Evolutionary conservation across 2,888 invertebrate species (phyloP).

Genomic region (Phalera bucephala): DNA sequence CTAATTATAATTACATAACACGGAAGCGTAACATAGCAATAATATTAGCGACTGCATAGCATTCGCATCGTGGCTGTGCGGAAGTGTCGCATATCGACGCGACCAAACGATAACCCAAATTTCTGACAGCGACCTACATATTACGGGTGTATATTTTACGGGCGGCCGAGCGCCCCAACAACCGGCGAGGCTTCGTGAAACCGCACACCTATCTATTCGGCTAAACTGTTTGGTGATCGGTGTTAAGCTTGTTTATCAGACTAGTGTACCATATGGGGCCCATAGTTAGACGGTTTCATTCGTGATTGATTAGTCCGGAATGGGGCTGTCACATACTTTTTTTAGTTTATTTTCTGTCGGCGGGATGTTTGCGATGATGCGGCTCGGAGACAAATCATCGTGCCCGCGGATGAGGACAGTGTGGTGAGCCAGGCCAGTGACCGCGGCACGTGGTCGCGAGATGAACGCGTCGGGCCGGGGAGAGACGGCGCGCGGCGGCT

Average conservation of each 20-base stretch:
- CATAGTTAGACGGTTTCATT: conserved; percentile 1
- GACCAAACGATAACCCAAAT: conserved; percentile 79
- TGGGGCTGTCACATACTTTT: not conserved
- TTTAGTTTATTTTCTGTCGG: not conserved
- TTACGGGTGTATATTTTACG: conserved; percentile 62
- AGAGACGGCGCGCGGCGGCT: conserved; percentile 81
- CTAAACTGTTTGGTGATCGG: conserved; percentile 44
- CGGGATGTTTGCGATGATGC: conserved; percentile 10
- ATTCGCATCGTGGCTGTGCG: conserved; percentile 62
- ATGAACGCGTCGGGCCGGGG: conserved; percentile 79
- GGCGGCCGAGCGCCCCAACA: conserved; percentile 52
- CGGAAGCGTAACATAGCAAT: conserved; percentile 45
- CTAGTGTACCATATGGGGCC: conserved; percentile 15
- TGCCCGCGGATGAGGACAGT: conserved; percentile 42
- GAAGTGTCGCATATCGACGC: conserved; percentile 77
- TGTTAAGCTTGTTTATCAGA: conserved; percentile 25
- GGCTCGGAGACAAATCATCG: conserved; percentile 27
- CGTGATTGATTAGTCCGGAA: conserved; percentile 1
- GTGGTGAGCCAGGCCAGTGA: conserved; percentile 73
- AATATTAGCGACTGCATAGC: conserved; percentile 65
- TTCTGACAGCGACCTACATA: conserved; percentile 77
- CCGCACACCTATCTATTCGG: conserved; percentile 41
- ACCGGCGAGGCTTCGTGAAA: conserved; percentile 48
- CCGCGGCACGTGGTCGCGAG: conserved; percentile 81
- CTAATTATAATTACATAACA: conserved; percentile 61